These are phyloP conservation scores for Prolemur simus DNA, from an alignment of 2,113 vertebrate genomes.

Conservation along the genomic window DNA sequence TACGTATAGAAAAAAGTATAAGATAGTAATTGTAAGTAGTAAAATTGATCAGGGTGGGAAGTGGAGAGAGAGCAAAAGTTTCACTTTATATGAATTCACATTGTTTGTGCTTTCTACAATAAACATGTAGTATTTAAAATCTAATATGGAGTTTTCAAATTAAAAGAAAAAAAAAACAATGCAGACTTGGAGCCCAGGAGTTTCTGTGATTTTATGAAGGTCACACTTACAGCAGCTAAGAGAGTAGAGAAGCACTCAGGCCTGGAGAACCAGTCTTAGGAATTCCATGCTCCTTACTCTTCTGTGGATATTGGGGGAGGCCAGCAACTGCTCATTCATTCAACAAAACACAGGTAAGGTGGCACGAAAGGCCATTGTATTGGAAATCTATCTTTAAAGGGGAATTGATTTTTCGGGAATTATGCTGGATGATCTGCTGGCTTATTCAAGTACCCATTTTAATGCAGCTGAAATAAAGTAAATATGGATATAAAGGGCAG, in stretches of 20 bases:
- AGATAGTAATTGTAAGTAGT: not conserved
- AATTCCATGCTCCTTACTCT: not conserved
- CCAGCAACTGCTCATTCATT: not conserved
- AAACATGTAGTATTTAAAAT: not conserved
- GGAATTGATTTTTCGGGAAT: not conserved
- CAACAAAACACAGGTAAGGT: not conserved
- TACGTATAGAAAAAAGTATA: not conserved
- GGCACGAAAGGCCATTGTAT: not conserved
- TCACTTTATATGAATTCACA: not conserved
- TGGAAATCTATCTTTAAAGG: conserved; percentile 1
- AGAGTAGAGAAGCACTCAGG: not conserved
- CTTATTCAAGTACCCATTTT: not conserved
- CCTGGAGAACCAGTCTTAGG: not conserved
- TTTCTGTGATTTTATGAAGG: not conserved
- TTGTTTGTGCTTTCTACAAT: not conserved
- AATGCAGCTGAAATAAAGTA: conserved; percentile 19
- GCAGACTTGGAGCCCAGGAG: not conserved
- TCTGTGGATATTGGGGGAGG: not conserved
- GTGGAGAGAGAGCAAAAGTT: not conserved
- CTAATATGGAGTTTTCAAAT: not conserved
- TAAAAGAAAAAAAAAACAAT: not conserved
- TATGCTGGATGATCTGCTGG: not conserved
- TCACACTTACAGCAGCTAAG: not conserved
- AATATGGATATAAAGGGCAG: not conserved
- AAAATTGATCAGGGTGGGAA: not conserved